Percentiles rank a stretch among this genome's conserved stretches.
These are phyloP conservation scores for Criorhina ranunculi DNA, from an alignment of 2,888 invertebrate genomes.

Conservation along the genomic window DNA sequence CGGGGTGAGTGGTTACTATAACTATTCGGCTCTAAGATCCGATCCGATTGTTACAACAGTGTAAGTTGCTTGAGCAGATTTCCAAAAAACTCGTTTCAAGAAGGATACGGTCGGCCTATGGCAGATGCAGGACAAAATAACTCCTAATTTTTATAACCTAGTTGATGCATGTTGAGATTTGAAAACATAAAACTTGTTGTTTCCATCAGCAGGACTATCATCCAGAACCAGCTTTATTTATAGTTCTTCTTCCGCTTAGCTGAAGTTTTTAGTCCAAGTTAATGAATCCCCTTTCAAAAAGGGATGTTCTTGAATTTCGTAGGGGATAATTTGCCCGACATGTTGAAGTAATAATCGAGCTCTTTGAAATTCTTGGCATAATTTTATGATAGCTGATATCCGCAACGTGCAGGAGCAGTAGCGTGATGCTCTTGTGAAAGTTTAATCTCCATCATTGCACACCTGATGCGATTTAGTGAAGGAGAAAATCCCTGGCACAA, in stretches of 20 bases:
- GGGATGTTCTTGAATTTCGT: conserved; percentile 15
- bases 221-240: not conserved
- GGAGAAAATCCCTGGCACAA: conserved; percentile 66
- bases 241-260: not conserved
- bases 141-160: no score
- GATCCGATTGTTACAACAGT: no score
- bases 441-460: conserved; percentile 67
- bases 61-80: no score
- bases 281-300: conserved; percentile 27
- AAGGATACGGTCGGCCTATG: no score
- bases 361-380: conserved; percentile 64
- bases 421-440: conserved; percentile 51
- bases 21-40: no score
- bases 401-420: conserved; percentile 36
- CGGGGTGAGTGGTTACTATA: no score
- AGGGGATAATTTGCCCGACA: conserved; percentile 35
- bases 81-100: no score
- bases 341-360: conserved; percentile 43
- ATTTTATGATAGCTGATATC: conserved; percentile 58
- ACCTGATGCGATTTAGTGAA: conserved; percentile 72
- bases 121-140: no score
- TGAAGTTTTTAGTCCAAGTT: conserved; percentile 9
- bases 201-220: not conserved
- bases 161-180: no score
- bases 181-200: conserved; percentile 6